Percentiles rank a stretch among this genome's conserved stretches.
phyloP scores from a whole-genome alignment of 2,113 vertebrate species.

The Egretta garzetta region DNA sequence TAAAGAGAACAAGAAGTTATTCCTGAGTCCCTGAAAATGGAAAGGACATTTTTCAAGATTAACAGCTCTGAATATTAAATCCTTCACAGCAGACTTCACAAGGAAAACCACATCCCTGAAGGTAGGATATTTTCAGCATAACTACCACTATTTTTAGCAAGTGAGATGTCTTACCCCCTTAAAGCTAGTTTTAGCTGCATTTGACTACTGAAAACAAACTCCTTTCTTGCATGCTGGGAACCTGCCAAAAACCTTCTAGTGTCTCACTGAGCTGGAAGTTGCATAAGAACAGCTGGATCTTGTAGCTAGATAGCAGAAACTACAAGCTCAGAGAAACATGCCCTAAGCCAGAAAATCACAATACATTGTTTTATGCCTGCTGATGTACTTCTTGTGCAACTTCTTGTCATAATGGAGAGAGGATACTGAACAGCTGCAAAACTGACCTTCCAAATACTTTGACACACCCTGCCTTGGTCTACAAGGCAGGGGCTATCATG shows the following conservation, averaged over 20 bases:
- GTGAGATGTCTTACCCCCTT: not conserved
- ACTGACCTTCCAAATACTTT: not conserved
- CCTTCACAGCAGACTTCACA: not conserved
- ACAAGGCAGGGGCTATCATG: not conserved
- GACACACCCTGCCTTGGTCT: not conserved
- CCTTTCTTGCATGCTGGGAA: not conserved
- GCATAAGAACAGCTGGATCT: not conserved
- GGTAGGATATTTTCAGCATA: not conserved
- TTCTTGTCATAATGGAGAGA: not conserved
- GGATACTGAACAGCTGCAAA: not conserved
- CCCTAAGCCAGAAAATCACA: not conserved
- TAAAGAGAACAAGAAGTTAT: not conserved
- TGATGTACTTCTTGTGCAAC: not conserved
- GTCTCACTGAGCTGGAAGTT: not conserved
- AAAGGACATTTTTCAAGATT: not conserved
- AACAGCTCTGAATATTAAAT: not conserved
- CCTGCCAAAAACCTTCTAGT: not conserved
- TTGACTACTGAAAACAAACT: not conserved
- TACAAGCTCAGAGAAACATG: not conserved
- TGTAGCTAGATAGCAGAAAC: not conserved
- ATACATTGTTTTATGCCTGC: not conserved
- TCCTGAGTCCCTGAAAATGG: not conserved
- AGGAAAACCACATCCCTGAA: not conserved
- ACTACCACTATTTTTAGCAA: conserved; percentile 17
- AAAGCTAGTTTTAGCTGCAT: not conserved